Percentiles rank a stretch among this genome's conserved stretches.
Conservation (phyloP, 1,140 invertebrate species). For the Asobara japonica region DNA sequence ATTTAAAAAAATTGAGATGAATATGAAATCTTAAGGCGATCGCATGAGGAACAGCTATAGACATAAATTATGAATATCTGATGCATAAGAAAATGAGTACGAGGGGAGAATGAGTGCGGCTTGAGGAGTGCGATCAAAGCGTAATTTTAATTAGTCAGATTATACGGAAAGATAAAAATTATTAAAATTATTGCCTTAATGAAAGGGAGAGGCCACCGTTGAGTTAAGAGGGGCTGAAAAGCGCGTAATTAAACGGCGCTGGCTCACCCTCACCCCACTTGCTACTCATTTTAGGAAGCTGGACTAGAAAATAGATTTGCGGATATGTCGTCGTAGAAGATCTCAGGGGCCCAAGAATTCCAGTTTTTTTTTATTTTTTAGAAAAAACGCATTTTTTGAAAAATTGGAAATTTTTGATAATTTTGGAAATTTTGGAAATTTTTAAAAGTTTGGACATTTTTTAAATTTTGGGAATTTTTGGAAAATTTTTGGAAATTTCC, state of each 20-base stretch:
- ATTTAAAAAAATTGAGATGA: too few species aligned
- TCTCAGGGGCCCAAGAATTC: too few species aligned
- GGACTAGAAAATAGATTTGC: background rate
- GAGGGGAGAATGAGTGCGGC: constrained; percentile 35
- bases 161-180: constrained; percentile 68
- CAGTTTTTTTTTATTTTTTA: too few species aligned
- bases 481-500: too few species aligned
- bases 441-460: too few species aligned
- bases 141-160: constrained; percentile 67
- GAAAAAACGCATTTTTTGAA: too few species aligned
- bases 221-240: constrained; percentile 44
- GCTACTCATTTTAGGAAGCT: background rate
- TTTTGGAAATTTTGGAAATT: too few species aligned
- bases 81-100: background rate
- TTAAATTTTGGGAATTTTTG: too few species aligned
- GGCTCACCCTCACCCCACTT: background rate
- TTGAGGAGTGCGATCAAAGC: constrained; percentile 62
- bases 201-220: constrained; percentile 57
- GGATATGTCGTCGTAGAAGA: background rate
- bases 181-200: constrained; percentile 69
- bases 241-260: constrained; percentile 64
- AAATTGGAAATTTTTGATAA: too few species aligned
- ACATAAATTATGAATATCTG: background rate
- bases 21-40: too few species aligned
- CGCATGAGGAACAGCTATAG: background rate